phyloP scores from a whole-genome alignment of 2,797 vertebrate species.

The Emydoidea blandingii region DNA sequence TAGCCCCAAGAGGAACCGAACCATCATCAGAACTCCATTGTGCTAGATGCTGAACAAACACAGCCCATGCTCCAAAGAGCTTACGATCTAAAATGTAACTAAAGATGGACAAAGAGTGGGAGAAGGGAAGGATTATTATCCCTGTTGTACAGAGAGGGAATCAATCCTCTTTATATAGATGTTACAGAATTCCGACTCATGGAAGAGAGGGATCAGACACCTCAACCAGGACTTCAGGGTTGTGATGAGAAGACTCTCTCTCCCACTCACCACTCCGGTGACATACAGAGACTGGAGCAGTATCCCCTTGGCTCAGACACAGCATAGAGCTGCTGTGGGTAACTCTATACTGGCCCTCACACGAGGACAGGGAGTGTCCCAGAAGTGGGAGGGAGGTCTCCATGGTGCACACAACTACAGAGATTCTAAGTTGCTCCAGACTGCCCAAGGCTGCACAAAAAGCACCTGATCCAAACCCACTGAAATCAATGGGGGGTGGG shows the following conservation, averaged over 20 bases:
- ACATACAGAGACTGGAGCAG: not conserved
- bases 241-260: not conserved
- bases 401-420: not conserved
- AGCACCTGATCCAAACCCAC: not conserved
- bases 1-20: not conserved
- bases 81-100: not conserved
- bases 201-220: not conserved
- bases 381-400: not conserved
- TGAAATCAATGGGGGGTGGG: not conserved
- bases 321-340: not conserved
- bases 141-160: not conserved
- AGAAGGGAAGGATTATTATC: not conserved
- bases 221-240: not conserved
- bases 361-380: not conserved
- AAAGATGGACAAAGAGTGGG: not conserved
- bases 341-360: not conserved
- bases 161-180: slow-evolving; percentile 6
- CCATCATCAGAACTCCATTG: not conserved
- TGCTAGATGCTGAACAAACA: not conserved
- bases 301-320: not conserved
- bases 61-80: not conserved
- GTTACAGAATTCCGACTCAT: not conserved
- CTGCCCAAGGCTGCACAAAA: not conserved
- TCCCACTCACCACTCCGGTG: not conserved
- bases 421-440: not conserved